Evolutionary conservation across 1,140 invertebrate species (phyloP), one percentile per base, ranked within the genome.

Genomic region (Lepidurus apus): DNA sequence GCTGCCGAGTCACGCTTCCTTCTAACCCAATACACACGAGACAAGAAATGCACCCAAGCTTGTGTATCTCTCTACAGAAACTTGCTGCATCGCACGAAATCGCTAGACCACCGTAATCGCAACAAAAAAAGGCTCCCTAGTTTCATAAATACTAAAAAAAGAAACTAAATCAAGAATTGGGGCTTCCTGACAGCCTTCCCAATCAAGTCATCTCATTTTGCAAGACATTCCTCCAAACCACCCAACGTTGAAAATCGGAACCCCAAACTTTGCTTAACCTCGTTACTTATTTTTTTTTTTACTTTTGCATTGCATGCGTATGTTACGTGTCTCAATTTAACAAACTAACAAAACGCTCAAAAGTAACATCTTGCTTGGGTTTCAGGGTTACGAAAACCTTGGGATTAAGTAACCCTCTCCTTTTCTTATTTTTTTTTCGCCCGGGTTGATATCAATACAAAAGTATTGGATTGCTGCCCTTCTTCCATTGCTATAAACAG

Each of bases 241-340:
- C 53, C 53, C 13, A 65, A 65, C 53, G 21, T n/a, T 65, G 53
- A 65, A 13, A 65, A 13, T 21, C 53, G 21, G 0, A 34, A 34
- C 34, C 34, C 34, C 3, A 34, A 34, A 34, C 2, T 34, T 34
- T 34, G 2, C 26, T 34, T 34, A 34, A 34, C 34, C 34, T 34
- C 53, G 53, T 65, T 21, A 65, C 11, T n/a, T 65, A 13, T 65
- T n/a, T 65, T 65, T 65, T 7, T n/a, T 65, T 13, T 21, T 13
- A 65, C 47, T 65, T 65, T 65, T 65, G 43, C 8, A 5, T 43
- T 75, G 17, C 8, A 21, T 21, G 74, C 26, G 17, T n/a, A 43
- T 21, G 74, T 75, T n/a, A 43, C 9, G 74, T 75, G 42, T 26
- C 73, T 75, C 74, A 75, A 43, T 75, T 43, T 21, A 42, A 75